phyloP scores from a whole-genome alignment of 2,113 vertebrate genomes.

The Nyctibius bracteatus region DNA sequence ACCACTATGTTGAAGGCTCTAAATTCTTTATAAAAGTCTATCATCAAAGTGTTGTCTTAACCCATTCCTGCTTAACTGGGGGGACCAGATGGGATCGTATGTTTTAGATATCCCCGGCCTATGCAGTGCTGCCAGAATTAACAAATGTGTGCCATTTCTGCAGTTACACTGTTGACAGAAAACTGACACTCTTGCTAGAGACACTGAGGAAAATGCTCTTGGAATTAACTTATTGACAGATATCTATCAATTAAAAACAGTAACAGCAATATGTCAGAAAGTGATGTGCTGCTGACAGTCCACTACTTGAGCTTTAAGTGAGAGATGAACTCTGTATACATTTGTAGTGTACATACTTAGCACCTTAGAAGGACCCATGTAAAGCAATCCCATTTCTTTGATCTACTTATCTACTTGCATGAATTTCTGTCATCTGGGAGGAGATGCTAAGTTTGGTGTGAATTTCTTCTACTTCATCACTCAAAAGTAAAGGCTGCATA shows the following conservation, averaged over 20 bases:
- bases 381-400: not conserved
- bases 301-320: not conserved
- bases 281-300: not conserved
- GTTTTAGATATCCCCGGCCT: not conserved
- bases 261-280: not conserved
- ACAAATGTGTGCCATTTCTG: not conserved
- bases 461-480: not conserved
- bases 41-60: not conserved
- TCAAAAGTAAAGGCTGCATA: not conserved
- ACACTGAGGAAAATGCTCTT: not conserved
- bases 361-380: not conserved
- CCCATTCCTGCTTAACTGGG: not conserved
- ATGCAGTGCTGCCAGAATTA: not conserved
- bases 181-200: not conserved
- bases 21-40: not conserved
- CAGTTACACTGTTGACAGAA: conserved; percentile 9
- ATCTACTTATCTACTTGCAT: not conserved
- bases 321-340: not conserved
- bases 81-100: not conserved
- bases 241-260: not conserved
- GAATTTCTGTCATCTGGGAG: not conserved
- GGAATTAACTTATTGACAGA: not conserved
- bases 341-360: not conserved
- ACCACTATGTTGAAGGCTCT: not conserved
- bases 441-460: not conserved